Conservation (phyloP, 1,140 invertebrate species). For the Yoshiicerus persimilis region DNA sequence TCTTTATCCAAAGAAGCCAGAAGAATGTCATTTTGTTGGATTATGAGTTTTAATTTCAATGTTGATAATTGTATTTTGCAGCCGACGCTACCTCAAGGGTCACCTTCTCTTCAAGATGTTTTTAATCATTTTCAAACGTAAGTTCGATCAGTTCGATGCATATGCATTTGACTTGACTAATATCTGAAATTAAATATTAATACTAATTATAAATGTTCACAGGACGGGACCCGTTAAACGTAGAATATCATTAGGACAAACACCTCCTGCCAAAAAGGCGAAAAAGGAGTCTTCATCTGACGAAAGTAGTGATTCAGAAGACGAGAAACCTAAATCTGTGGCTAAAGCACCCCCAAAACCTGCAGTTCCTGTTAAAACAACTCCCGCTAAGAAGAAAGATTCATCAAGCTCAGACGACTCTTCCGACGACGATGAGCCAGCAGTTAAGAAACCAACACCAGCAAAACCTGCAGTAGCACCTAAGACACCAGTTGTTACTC, state of each 20-base stretch:
- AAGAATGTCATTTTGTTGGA: neutral
- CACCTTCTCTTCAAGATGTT: constrained; percentile 40
- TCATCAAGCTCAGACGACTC: constrained; percentile 31
- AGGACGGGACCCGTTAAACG: constrained; percentile 38
- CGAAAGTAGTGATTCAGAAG: neutral
- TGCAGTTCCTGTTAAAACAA: neutral
- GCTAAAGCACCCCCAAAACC: neutral
- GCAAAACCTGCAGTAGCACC: neutral
- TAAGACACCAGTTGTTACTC: neutral
- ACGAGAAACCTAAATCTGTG: neutral
- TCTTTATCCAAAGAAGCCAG: too few relatives aligned
- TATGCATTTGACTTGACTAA: neutral
- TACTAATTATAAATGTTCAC: neutral
- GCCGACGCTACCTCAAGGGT: constrained; percentile 37
- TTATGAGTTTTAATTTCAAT: neutral
- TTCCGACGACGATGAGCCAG: constrained; percentile 31
- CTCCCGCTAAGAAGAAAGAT: neutral
- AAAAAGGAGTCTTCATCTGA: neutral
- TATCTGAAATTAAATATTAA: neutral
- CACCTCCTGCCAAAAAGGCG: neutral
- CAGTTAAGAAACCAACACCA: constrained; percentile 30
- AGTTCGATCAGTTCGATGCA: neutral
- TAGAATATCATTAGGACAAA: constrained; percentile 29
- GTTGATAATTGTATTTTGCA: constrained; percentile 23
- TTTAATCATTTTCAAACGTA: constrained; percentile 45